Evolutionary conservation across 2,797 vertebrate genomes (phyloP), one percentile per base, ranked within the genome.

Genomic region (Pteronotus mesoamericanus): DNA sequence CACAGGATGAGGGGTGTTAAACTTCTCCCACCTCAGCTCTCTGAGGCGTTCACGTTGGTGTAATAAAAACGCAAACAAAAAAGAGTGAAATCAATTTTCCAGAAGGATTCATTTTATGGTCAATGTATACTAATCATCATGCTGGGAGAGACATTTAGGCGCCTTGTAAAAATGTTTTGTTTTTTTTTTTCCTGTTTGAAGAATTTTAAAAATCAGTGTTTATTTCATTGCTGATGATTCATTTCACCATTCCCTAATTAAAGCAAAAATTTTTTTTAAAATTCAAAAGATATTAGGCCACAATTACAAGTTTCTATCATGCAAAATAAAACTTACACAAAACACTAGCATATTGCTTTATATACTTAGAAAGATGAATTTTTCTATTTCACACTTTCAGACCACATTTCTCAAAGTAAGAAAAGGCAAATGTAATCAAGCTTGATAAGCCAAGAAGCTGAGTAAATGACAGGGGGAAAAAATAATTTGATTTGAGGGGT

Each of bases 361-460:
- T 66, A 68, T 26, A 80, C 48, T 84, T 82, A 44, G 44, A 59
- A 91, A 69, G 59, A 83, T 48, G 26, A 53, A 12, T 51, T 44
- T 94, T 89, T 37, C 72, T 59, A 74, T 87, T 92, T 94, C 82
- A 94, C 34, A 93, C 26, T 78, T 96, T 95, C 71, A 93, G 53
- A 57, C 14, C 51, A 85, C 61, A 93, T 32, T 80, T n/a, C 59
- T 96, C 64, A 93, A 86, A 80, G 39, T 71, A 96, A 94, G 51
- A 89, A 94, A 89, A 97, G 71, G 80, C 44, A 94, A 85, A 91
- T 92, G 16, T 88, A 94, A 95, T 95, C 84, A 96, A 93, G 83
- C 32, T 95, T 92, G 55, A 82, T 86, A 95, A 96, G 32, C 71
- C 64, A 96, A 90, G 68, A 86, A 83, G 44, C 34, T 71, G 22